Evolutionary conservation across 2,888 invertebrate species (phyloP), one percentile per base, ranked within the genome.

Genomic region (Bombylius discolor): DNA sequence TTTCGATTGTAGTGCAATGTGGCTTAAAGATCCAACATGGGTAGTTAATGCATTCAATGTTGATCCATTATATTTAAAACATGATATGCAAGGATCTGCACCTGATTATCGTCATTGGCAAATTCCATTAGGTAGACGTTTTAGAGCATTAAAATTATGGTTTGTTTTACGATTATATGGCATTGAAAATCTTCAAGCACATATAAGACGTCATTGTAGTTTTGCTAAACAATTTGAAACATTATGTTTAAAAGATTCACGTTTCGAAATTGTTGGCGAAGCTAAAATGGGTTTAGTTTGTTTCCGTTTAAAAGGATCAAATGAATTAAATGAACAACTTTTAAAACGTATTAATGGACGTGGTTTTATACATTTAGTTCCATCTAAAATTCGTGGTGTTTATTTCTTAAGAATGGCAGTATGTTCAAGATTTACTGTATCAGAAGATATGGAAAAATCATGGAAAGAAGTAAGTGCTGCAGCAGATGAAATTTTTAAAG

Each of bases 1-100:
- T 73, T 99, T 98, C 66, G 99, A 99, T 74, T 99, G 98, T 70
- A 98, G 98, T 12, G 87, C 97, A 0, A 88, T 99, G 89, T 99
- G 98, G 98, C 77, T 92, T 5, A 91, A 89, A 67, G 84, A 91
- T 67, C 90, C 91, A 60, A 81, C 85, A 51, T 89, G 90, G 79
- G 81, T 99, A 55, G 89, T 96, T 0, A 88, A 94, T 66, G 96
- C 98, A 0, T 91, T 99, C 73, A 97, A 95, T 64, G 97, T 99
- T 0, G 97, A 99, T 74, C 98, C 98, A 0, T 77, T 97, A 0
- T 99, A 99, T 68, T 77, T 99, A 60, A 94, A 96, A 70, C 96
- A 99, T 69, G 92, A 92, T 59, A 85, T 87, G 75, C 92, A 93
- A 69, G 90, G 90, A 12, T 81, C 85, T 4, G 89, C 88, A 0